Base-by-base conservation (phyloP, 2,888 invertebrate species). In the Catocala sponsa region DNA sequence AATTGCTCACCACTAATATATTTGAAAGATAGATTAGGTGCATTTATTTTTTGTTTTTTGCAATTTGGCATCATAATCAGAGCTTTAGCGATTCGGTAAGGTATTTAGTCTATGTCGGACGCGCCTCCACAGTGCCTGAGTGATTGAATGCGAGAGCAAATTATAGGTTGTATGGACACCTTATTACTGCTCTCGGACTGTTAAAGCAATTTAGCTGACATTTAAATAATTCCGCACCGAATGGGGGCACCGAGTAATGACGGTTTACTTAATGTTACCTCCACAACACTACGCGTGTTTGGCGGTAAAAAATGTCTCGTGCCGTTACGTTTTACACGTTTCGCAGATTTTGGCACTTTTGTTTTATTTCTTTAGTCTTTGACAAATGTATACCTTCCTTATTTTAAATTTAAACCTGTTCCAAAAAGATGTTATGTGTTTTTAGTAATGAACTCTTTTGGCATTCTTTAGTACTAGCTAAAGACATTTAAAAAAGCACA, bases 161-260 rank as follows among this genome's bases (percentile, higher is more conserved):
- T 94, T 92, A 90, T 82, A 90, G 89, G 85, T 86, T 91, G 85
- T 85, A 84, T 81, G 87, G 85, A 89, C 91, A 91, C 91, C 92
- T 92, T 92, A 94, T 92, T 93, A 92, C 92, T 74, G 85, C 85
- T 85, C 90, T 85, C 86, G 85, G 88, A 88, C 92, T 91, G 91
- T 91, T 93, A 89, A 89, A 88, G 92, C 88, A 93, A 92, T 94
- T 92, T 92, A 91, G 82, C 93, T 92, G 93, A 94, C 93, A 93
- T 94, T 94, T 94, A 94, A 94, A 92, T 93, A 92, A 91, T 93
- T 91, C 89, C 82, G 74, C 85, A 71, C 82, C 83, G 86, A 90
- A 90, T 86, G 88, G 81, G 86, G 85, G 83, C 87, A 80, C 73
- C 70, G 53, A 62, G 81, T 83, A 82, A 91, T 89, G 86, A 83